Percentiles rank a stretch among this genome's conserved stretches.
These are phyloP conservation scores for Syndactyla subalaris DNA, from an alignment of 2,797 vertebrate genomes.

Conservation along the genomic window DNA sequence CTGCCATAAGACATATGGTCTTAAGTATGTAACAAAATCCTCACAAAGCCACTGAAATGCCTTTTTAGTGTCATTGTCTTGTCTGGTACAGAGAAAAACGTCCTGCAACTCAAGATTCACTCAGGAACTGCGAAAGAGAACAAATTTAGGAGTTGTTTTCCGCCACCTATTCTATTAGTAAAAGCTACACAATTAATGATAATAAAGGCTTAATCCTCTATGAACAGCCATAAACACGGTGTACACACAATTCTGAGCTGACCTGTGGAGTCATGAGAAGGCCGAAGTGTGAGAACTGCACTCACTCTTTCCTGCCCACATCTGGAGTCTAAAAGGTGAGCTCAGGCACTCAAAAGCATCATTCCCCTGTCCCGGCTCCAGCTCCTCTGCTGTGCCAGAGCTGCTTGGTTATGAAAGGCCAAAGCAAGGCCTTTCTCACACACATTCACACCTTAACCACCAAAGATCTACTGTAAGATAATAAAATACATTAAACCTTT, in stretches of 20 bases:
- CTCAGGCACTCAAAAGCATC: background rate
- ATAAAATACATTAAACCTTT: rapidly evolving
- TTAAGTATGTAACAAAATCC: background rate
- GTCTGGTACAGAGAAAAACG: background rate
- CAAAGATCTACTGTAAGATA: rapidly evolving
- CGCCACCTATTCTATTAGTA: background rate
- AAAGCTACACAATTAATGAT: background rate
- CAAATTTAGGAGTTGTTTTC: background rate
- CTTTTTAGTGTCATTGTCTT: background rate
- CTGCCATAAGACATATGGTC: background rate
- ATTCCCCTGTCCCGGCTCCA: background rate
- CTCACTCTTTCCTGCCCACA: background rate
- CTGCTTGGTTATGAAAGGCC: background rate
- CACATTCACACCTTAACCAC: background rate
- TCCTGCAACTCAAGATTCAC: background rate
- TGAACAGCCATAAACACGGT: background rate
- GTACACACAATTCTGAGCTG: background rate
- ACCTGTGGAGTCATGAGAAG: rapidly evolving
- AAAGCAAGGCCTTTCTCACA: background rate
- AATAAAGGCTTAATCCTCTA: background rate
- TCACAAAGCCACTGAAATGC: slow-evolving; percentile 5
- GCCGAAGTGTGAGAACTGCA: background rate
- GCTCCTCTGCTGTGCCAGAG: background rate
- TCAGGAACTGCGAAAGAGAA: background rate
- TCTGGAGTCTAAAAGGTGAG: background rate